Percentiles rank a stretch among this genome's conserved stretches.
Conservation (phyloP, 2,797 vertebrate species). For the Amphiprion clarkii region DNA sequence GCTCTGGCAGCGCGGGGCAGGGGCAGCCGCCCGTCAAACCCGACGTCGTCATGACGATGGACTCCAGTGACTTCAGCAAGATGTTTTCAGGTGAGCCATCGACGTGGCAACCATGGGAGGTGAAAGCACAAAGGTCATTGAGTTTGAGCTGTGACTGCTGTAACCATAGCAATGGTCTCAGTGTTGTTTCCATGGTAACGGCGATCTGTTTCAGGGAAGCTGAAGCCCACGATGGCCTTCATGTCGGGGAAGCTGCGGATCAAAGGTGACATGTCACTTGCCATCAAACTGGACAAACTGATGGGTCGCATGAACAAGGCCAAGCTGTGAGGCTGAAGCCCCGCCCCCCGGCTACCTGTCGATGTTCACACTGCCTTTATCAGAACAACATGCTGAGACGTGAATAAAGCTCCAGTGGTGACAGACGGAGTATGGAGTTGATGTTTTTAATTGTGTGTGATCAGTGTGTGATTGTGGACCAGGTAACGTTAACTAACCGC, state of each 20-base stretch:
- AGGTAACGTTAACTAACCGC: too few relatives aligned
- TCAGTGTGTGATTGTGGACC: too few relatives aligned
- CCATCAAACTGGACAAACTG: constrained; percentile 89
- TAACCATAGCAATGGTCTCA: fast-evolving
- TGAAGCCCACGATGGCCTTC: constrained; percentile 93
- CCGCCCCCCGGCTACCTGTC: neutral
- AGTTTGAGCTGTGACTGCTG: neutral
- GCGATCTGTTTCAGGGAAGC: constrained; percentile 84
- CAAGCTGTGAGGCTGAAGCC: constrained; percentile 79
- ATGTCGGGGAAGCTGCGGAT: constrained; percentile 89
- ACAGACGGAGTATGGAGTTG: too few relatives aligned
- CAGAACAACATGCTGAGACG: neutral
- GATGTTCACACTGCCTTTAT: constrained; percentile 49
- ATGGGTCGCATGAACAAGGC: constrained; percentile 86
- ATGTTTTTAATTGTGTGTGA: too few relatives aligned
- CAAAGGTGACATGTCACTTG: constrained; percentile 90
- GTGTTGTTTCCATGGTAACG: constrained; percentile 33
- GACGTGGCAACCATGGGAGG: neutral
- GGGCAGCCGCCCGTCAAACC: constrained; percentile 84
- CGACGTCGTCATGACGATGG: constrained; percentile 92
- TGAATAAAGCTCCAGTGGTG: constrained; percentile 1
- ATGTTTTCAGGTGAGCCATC: constrained; percentile 91
- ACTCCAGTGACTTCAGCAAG: constrained; percentile 89
- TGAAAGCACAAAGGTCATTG: too few relatives aligned
- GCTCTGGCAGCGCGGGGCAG: constrained; percentile 81